Conservation (phyloP, 2,797 vertebrate species). For the Allobates femoralis region DNA sequence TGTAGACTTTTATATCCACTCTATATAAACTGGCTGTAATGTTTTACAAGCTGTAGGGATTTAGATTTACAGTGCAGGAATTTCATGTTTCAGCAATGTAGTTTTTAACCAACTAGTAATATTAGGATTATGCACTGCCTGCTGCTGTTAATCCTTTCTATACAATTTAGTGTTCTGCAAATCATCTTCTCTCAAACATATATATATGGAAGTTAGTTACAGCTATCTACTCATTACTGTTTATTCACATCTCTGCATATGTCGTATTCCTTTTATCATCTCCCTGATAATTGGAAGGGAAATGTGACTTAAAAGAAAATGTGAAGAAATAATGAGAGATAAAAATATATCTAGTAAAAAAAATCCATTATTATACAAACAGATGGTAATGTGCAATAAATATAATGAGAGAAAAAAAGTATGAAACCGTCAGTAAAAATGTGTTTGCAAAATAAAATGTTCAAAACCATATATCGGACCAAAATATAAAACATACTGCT, state of each 20-base stretch:
- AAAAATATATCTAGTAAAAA: background rate
- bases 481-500: too few species aligned
- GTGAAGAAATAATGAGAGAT: background rate
- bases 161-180: background rate
- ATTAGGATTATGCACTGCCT: background rate
- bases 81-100: background rate
- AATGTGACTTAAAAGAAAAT: constrained; percentile 16
- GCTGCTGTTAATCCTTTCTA: background rate
- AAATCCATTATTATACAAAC: background rate
- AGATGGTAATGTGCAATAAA: background rate
- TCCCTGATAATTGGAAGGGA: background rate
- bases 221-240: background rate
- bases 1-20: too few species aligned
- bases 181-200: background rate
- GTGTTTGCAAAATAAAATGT: background rate
- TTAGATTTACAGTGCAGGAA: background rate
- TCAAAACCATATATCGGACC: background rate
- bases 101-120: background rate
- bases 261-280: background rate
- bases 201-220: background rate
- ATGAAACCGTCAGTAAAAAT: background rate
- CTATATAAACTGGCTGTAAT: background rate
- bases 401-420: background rate
- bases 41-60: background rate
- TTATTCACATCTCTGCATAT: background rate